Evolutionary conservation across 2,888 invertebrate genomes (phyloP), one percentile per base, ranked within the genome.

Genomic region (Calliphora vomitoria): DNA sequence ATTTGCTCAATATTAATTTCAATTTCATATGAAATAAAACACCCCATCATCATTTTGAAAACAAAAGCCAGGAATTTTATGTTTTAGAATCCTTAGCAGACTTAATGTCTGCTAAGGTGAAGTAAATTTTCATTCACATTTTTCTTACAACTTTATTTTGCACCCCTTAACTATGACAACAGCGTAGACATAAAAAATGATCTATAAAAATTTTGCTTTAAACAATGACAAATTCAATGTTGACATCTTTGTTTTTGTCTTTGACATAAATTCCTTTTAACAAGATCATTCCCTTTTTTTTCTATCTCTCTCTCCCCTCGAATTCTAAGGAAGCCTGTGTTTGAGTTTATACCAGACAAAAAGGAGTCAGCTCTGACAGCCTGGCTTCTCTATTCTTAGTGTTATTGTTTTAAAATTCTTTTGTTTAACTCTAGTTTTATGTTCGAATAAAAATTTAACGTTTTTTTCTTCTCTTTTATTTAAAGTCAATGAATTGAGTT

Each of bases 1-100:
- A 89, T 90, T 89, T 88, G 82, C 82, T 87, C 78, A 87, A 87
- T 69, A 82, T 81, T 76, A 20, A 25, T 50, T 35, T 20, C n/a
- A 58, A 68, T 44, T 74, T 82, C 55, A 20, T 20, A 20, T 1
- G 72, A 74, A 81, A 66, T 66, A 35, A 66, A 58, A 72, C 55
- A 66, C 41, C 66, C 15, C 35, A 74, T n/a, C 5, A 25, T 75
- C 10, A 35, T 35, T 47, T 25, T 0, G 0, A 60, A 25, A 78
- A 76, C 31, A 78, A 20, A 66, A 18, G 4, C n/a, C 15, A 66
- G 3, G 35, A 44, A 20, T 60, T 31, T 20, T 10, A 38, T 53
- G 41, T n/a, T n/a, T n/a, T n/a, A n/a, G n/a, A n/a, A n/a, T 66
- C 20, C 11, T 66, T 31, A 50, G 62, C 53, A 87, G 87, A 82